These are phyloP conservation scores for Camponotus fellah DNA, from an alignment of 2,888 invertebrate genomes.

Conservation along the genomic window DNA sequence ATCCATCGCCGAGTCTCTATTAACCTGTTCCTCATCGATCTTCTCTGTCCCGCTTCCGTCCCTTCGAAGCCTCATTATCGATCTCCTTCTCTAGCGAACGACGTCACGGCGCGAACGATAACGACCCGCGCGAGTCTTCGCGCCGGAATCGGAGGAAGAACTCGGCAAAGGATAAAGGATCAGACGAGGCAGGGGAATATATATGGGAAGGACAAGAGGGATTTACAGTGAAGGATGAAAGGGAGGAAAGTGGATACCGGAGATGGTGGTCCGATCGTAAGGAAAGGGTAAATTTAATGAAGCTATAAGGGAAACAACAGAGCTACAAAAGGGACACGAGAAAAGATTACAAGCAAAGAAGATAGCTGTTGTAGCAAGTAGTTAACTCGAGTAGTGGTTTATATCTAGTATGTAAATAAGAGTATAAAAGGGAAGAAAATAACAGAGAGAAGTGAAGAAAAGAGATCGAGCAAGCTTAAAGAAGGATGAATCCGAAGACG, in stretches of 20 bases:
- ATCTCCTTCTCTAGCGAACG: slow-evolving; percentile 28
- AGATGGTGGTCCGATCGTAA: slow-evolving; percentile 9
- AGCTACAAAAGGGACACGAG: neutral
- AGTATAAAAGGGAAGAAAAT: neutral
- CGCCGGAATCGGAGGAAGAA: slow-evolving; percentile 11
- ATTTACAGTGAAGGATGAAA: slow-evolving; percentile 26
- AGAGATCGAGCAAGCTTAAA: neutral
- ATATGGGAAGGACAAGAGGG: slow-evolving; percentile 9
- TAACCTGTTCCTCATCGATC: slow-evolving; percentile 65
- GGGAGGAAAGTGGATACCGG: slow-evolving; percentile 14
- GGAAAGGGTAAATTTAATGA: slow-evolving; percentile 28
- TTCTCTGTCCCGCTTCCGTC: slow-evolving; percentile 65
- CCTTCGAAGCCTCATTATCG: slow-evolving; percentile 59
- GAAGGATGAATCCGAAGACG: neutral
- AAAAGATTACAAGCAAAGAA: neutral
- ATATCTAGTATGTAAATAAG: neutral
- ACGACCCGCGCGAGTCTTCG: slow-evolving; percentile 14
- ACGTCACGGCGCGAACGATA: slow-evolving; percentile 42
- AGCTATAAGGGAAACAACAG: slow-evolving; percentile 6
- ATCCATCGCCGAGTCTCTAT: slow-evolving; percentile 66
- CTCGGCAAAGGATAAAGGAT: slow-evolving; percentile 21
- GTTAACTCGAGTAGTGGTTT: neutral
- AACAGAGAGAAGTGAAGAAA: neutral
- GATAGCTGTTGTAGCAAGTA: neutral
- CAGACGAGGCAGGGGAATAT: neutral